Evolutionary conservation across 23 tunicate species (phyloP), one percentile per base, ranked within the genome.

Genomic region (Halocynthia roretzi): DNA sequence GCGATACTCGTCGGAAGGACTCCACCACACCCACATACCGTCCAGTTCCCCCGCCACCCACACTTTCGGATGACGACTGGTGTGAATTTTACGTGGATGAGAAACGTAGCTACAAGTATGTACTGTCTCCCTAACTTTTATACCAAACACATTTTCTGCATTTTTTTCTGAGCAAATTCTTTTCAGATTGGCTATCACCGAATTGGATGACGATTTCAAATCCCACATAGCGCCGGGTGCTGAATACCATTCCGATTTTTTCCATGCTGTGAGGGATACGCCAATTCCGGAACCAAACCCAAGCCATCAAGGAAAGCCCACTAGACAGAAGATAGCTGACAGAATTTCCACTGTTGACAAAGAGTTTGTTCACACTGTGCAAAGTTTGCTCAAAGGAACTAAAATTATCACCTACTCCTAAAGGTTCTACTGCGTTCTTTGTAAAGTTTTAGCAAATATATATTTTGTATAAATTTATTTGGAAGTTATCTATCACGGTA

Each of bases 241-340:
- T 6, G 70, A 60, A 19, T 89, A 83, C 57, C 96, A 89, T 61
- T 83, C 82, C 52, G 88, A 89, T 62, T n/a, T 89, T 12, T 19
- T 84, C 53, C 88, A 89, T 70, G 96, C 96, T 10, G 68, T 83
- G 61, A 83, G 84, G 8, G 48, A 18, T 53, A 84, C 88, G 15
- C 50, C 87, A 15, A 31, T 31, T 31, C 44, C 44, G 4, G 44
- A 31, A 31, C 44, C 44, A 31, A 54, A 6, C 21, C 56, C 56
- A n/a, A 21, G 23, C 15, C 56, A 54, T 54, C 78, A 20, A 10
- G 23, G 56, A 19, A 54, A 17, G 49, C 78, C 78, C 8, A 10
- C 67, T 10, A 53, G n/a, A 31, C 64, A 74, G 7, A 31, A 53
- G 31, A 63, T 75, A 17, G 65, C 22, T 23, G 77, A 78, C 6